phyloP scores from a whole-genome alignment of 2,888 invertebrate genomes.

The Agriotes lineatus region DNA sequence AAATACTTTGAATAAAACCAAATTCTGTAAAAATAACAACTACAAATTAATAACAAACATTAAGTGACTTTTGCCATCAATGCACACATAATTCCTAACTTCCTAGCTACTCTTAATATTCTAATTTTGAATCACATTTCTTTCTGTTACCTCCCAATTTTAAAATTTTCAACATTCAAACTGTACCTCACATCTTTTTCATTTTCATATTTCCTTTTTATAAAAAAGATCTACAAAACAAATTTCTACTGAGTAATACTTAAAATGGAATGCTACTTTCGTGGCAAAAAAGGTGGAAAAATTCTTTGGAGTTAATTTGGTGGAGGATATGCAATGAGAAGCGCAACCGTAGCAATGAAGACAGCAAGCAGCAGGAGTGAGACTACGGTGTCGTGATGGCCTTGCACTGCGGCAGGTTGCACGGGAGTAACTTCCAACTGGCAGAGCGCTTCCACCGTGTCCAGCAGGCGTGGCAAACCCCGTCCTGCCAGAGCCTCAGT shows the following conservation, averaged over 20 bases:
- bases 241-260: neutral
- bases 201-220: neutral
- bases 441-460: constrained; percentile 62
- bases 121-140: constrained; percentile 12
- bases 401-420: constrained; percentile 52
- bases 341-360: constrained; percentile 66
- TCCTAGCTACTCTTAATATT: neutral
- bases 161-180: neutral
- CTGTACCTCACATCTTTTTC: neutral
- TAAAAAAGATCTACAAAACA: neutral
- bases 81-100: no score
- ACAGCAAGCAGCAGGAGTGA: constrained; percentile 65
- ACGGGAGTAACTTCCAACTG: constrained; percentile 53
- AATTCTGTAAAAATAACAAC: no score
- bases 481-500: constrained; percentile 65
- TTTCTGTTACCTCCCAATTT: no score
- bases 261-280: constrained; percentile 25
- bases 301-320: constrained; percentile 60
- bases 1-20: no score
- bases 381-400: constrained; percentile 68
- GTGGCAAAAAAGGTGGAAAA: neutral
- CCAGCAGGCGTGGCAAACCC: constrained; percentile 63
- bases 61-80: no score
- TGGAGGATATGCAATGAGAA: constrained; percentile 67
- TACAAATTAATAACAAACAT: no score